Conservation (phyloP, 2,888 invertebrate genomes). For the Ectropis crepuscularia region DNA sequence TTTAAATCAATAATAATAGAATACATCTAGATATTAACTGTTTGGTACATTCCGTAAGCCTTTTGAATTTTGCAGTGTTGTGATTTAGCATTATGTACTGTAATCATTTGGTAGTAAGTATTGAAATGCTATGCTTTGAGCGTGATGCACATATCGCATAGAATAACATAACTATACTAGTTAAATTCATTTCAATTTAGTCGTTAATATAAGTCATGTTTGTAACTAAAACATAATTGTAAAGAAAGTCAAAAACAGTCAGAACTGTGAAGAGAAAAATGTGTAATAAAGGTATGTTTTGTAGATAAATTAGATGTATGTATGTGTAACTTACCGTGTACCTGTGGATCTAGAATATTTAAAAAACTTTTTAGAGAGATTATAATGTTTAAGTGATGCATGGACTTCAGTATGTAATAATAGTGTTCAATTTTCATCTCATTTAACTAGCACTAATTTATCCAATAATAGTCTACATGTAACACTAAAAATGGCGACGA, state of each 20-base stretch:
- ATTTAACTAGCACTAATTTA: neutral
- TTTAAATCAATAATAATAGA: constrained; percentile 20
- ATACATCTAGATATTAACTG: constrained; percentile 21
- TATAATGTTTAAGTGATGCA: too few relatives aligned
- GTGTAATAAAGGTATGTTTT: neutral
- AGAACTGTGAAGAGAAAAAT: neutral
- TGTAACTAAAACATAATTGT: neutral
- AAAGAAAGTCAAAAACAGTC: neutral
- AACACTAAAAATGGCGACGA: too few relatives aligned
- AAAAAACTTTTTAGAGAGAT: too few relatives aligned
- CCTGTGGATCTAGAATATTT: neutral
- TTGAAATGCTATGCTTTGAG: constrained; percentile 59
- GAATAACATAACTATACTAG: constrained; percentile 30
- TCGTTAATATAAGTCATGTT: constrained; percentile 37
- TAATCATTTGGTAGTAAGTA: constrained; percentile 42
- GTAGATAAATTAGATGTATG: neutral
- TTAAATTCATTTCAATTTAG: constrained; percentile 47
- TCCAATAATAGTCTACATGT: too few relatives aligned
- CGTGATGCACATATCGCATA: constrained; percentile 65
- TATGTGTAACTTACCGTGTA: neutral
- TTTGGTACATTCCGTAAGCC: constrained; percentile 53
- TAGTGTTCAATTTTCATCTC: too few relatives aligned
- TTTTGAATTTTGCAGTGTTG: constrained; percentile 64
- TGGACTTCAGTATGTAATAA: too few relatives aligned
- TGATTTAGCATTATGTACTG: constrained; percentile 59